Evolutionary conservation across 1,140 invertebrate genomes (phyloP).

Genomic region (Mycetomoellerius zeteki): DNA sequence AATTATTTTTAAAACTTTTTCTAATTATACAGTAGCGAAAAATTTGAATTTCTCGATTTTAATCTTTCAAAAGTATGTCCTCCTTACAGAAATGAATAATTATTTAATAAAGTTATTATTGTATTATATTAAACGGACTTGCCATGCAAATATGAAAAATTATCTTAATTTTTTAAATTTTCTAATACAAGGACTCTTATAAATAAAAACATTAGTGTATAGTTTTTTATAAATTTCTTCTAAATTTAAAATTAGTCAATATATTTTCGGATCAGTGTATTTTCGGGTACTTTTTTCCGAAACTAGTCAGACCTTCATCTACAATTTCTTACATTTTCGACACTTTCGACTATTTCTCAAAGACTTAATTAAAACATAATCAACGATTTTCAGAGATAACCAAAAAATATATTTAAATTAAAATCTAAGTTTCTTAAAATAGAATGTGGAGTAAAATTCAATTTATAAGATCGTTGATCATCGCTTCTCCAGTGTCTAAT

Average conservation of each 20-base stretch:
- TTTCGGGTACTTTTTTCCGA: conserved; percentile 29
- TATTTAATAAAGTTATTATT: background rate
- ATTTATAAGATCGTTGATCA: conserved; percentile 58
- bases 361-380: conserved; percentile 25
- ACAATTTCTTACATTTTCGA: conserved; percentile 25
- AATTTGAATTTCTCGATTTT: background rate
- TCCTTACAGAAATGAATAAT: background rate
- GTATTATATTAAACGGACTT: background rate
- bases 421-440: conserved; percentile 44
- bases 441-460: conserved; percentile 63
- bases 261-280: too few species aligned
- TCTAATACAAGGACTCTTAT: background rate
- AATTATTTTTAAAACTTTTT: conserved; percentile 17
- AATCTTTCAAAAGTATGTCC: background rate
- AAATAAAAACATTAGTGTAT: background rate
- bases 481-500: conserved; percentile 22
- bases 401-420: background rate
- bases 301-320: conserved; percentile 31
- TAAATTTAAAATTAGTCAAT: background rate
- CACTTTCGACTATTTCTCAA: background rate
- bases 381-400: background rate
- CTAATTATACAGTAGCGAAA: background rate
- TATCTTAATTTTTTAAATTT: background rate
- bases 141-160: background rate
- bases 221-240: background rate